Evolutionary conservation across 2,113 vertebrate genomes (phyloP).

Genomic region (Tursiops truncatus): DNA sequence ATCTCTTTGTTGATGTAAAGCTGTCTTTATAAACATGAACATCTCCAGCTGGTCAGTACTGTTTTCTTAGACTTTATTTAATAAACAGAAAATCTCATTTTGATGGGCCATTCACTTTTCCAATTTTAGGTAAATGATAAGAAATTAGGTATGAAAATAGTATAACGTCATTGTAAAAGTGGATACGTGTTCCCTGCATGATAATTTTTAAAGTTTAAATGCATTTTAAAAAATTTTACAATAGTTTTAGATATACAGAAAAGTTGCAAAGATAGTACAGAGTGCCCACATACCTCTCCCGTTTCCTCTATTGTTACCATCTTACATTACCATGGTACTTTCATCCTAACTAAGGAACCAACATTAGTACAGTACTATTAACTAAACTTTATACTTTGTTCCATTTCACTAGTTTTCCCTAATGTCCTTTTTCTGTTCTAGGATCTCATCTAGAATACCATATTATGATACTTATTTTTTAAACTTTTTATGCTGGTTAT

Average conservation of each 20-base stretch:
- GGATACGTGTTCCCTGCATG: neutral
- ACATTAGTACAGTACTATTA: neutral
- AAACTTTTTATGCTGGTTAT: neutral
- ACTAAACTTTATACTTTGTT: neutral
- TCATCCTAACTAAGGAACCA: neutral
- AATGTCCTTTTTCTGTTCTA: neutral
- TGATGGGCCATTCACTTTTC: neutral
- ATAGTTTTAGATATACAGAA: slow-evolving; percentile 3
- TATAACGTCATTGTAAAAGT: neutral
- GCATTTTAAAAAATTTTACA: neutral
- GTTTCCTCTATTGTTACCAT: neutral
- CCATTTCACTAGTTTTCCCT: neutral
- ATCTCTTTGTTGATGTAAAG: slow-evolving; percentile 34
- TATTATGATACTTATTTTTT: neutral
- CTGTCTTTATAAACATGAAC: slow-evolving; percentile 1
- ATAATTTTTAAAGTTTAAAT: slow-evolving; percentile 11
- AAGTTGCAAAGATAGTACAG: neutral
- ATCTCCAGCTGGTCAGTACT: neutral
- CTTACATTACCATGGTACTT: neutral
- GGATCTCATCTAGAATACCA: neutral
- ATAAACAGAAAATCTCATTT: neutral
- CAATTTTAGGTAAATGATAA: neutral
- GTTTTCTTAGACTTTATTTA: slow-evolving; percentile 6
- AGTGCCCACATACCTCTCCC: neutral
- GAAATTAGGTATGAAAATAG: slow-evolving; percentile 21